Percentiles rank a stretch among this genome's conserved stretches.
Conservation (phyloP, 1,140 invertebrate species). For the Stratiolaelaps scimitus region DNA sequence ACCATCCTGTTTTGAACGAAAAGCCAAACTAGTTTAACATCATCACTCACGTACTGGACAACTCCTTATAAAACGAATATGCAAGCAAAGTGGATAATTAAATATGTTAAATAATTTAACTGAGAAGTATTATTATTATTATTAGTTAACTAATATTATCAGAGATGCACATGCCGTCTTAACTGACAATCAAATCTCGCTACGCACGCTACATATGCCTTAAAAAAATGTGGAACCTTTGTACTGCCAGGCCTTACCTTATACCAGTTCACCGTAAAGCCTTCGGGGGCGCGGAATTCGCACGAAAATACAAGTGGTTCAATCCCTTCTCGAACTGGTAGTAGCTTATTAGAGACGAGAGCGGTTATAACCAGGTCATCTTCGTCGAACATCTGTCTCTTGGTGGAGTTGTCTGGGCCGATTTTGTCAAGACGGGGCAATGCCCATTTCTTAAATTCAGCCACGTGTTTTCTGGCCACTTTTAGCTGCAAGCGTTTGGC, state of each 20-base stretch:
- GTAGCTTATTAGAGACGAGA: conserved; percentile 4
- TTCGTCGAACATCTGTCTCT: not conserved
- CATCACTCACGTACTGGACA: no score
- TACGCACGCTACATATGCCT: no score
- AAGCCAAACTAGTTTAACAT: no score
- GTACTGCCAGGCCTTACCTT: not conserved
- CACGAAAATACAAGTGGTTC: conserved; percentile 4
- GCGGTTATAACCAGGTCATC: conserved; percentile 1
- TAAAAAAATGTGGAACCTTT: no score
- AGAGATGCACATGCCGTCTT: not conserved
- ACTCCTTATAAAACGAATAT: no score
- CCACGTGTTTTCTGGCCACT: not conserved
- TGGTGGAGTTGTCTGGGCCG: no score
- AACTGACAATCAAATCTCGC: not conserved
- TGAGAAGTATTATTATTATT: no score
- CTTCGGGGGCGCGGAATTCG: not conserved
- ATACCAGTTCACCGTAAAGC: not conserved
- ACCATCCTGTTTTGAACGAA: not conserved
- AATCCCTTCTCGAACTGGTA: conserved; percentile 4
- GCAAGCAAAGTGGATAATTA: no score
- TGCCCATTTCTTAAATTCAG: conserved; percentile 9
- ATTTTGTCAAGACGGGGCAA: not conserved
- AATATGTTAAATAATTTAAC: no score
- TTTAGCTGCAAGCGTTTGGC: not conserved
- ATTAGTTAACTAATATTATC: no score